Evolutionary conservation across 2,797 vertebrate species (phyloP).

Genomic region (Limnodromus scolopaceus): DNA sequence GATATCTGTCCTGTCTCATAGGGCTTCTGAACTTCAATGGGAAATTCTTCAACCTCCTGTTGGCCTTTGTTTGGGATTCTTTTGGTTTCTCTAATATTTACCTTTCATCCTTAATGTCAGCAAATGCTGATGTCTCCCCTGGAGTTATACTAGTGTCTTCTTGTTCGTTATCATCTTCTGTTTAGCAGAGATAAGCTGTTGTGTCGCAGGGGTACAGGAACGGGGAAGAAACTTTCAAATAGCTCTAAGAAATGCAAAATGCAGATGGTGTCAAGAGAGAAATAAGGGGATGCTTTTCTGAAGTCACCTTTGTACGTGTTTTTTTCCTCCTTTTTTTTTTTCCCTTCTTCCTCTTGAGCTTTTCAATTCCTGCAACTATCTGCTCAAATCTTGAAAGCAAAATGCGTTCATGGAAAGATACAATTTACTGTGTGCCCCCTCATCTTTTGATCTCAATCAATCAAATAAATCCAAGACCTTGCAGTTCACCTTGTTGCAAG

Average conservation of each 20-base stretch:
- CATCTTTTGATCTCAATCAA: slow-evolving; percentile 51
- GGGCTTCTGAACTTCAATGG: neutral
- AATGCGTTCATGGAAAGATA: neutral
- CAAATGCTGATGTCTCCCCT: slow-evolving; percentile 2
- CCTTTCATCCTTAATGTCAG: neutral
- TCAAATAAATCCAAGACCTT: slow-evolving; percentile 46
- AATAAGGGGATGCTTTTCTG: slow-evolving; percentile 12
- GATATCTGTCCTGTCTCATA: neutral
- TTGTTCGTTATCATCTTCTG: neutral
- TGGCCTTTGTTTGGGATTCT: neutral
- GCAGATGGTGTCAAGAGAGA: neutral
- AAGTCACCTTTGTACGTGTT: neutral
- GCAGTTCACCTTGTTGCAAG: slow-evolving; percentile 45
- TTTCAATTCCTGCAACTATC: slow-evolving; percentile 5
- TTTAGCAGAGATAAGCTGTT: slow-evolving; percentile 39
- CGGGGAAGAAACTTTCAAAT: neutral
- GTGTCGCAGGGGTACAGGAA: neutral
- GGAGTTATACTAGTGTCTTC: neutral
- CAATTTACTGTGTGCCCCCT: neutral
- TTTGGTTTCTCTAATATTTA: neutral
- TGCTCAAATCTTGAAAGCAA: slow-evolving; percentile 40
- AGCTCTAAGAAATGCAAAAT: slow-evolving; percentile 13
- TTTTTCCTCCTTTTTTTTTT: neutral
- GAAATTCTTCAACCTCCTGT: neutral
- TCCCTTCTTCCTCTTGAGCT: neutral